Conservation (phyloP, 2,888 invertebrate species). For the Ischnus inquisitorius region DNA sequence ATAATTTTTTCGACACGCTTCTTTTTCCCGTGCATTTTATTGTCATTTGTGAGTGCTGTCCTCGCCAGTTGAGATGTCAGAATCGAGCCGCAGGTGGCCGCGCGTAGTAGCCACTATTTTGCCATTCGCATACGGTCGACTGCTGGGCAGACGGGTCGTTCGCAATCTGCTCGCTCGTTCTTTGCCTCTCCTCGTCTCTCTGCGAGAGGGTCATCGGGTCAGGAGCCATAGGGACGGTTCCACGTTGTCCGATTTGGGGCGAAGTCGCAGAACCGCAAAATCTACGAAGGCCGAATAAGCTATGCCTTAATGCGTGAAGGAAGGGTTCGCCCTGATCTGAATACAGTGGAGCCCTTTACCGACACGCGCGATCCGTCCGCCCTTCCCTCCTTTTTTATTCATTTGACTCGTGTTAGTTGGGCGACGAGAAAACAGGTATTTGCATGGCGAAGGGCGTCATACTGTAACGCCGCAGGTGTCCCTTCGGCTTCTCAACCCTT, state of each 20-base stretch:
- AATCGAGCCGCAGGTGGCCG: constrained; percentile 78
- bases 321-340: constrained; percentile 80
- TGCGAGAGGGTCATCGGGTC: constrained; percentile 77
- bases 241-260: constrained; percentile 10
- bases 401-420: background rate
- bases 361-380: constrained; percentile 73
- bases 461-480: constrained; percentile 78
- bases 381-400: constrained; percentile 75
- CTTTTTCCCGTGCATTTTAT: background rate
- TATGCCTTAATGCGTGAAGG: constrained; percentile 57
- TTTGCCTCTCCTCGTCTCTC: background rate
- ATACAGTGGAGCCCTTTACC: constrained; percentile 81
- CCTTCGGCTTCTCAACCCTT: constrained; percentile 70
- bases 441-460: constrained; percentile 72
- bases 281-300: background rate
- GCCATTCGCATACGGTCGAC: constrained; percentile 71
- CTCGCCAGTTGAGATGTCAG: constrained; percentile 76
- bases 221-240: constrained; percentile 69
- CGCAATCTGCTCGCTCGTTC: constrained; percentile 46
- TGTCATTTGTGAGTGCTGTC: constrained; percentile 57
- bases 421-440: constrained; percentile 68
- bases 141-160: constrained; percentile 73
- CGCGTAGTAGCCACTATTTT: constrained; percentile 71
- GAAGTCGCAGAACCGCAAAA: background rate
- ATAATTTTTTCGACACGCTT: background rate